Evolutionary conservation across 2,797 vertebrate species (phyloP), one percentile per base, ranked within the genome.

Genomic region (Macrochelys suwanniensis): DNA sequence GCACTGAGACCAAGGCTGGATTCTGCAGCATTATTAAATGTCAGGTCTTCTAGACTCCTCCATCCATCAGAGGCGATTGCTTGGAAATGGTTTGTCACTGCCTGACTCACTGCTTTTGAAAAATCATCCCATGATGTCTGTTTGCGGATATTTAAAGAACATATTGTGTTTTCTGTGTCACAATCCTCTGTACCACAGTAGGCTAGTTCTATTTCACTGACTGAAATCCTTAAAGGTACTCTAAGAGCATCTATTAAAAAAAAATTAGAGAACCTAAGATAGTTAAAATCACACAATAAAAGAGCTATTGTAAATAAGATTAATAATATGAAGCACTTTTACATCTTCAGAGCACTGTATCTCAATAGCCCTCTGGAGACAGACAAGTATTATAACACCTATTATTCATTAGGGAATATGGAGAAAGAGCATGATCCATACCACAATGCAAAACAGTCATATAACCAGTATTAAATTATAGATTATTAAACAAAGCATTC

Each of bases 111-210:
- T 94, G 97, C 97, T 95, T 98, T 98, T 86, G 98, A 98, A 96
- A 99, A 98, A 97, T 99, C 98, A 90, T 98, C 97, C 99, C 99
- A 99, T 76, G 98, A 93, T 81, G 96, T 99, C 80, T 98, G 97
- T 85, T 98, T 99, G 94, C 98, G 98, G 85, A 99, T 98, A 74
- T 97, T 98, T 96, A 99, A 98, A 92, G 97, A 88, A 82, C 99
- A 99, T 97, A 99, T 97, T 93, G 97, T 98, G 86, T 97, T 97
- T 92, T 98, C 98, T n/a, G 98, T 98, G 97, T 99, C 99, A 88
- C 98, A 97, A 47, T 98, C 98, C 93, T 98, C 98, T 56, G 98
- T 90, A 94, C 92, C 94, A 25, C 97, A 98, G 94, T 96, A 98
- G 92, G 98, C 96, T 96, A 97, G 97, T 84, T 98, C 98, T 26